Evolutionary conservation across 2,113 vertebrate species (phyloP), one percentile per base, ranked within the genome.

Genomic region (Amphiprion ocellaris): DNA sequence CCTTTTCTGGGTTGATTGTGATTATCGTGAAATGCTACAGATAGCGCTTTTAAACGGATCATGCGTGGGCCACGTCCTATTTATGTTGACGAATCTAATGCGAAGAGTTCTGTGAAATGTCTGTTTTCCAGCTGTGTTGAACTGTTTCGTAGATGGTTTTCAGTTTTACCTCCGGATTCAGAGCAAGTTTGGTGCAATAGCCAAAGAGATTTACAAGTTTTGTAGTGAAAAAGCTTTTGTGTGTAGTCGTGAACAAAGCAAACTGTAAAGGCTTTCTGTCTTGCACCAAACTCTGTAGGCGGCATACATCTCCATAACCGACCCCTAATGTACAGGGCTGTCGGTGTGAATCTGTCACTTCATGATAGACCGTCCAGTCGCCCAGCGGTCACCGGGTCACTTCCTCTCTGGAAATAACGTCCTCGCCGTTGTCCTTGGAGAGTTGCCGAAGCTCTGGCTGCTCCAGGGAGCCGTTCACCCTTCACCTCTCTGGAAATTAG

Each of bases 401-500:
- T 21, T 37, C 37, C 59, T 28, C 52, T 53, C 10, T 39, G 66
- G 5, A 56, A 52, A 4, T n/a, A 58, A 58, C 56, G 33, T 24
- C 62, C 63, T 53, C 23, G 53, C 7, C 11, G 3, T 54, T 39
- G 37, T 84, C 70, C 87, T 73, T 53, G 67, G 49, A 69, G 67
- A 30, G 24, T 67, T 21, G 24, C 47, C 26, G 67, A 52, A 63
- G 71, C 59, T 74, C 5, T 10, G 4, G 39, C 56, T 41, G 66
- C 67, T 37, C 24, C 67, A 23, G 74, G 58, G 74, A 30, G 23
- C 23, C 9, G 4, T 60, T 79, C 17, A 75, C 82, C 70, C 71
- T 63, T 60, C 69, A 81, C 77, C 81, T 49, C 61, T 55, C 9
- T 23, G 63, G 10, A 72, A 77, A 83, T 73, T 6, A 75, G 46